These are phyloP conservation scores for Selenia dentaria DNA, from an alignment of 2,888 invertebrate genomes.

Conservation along the genomic window DNA sequence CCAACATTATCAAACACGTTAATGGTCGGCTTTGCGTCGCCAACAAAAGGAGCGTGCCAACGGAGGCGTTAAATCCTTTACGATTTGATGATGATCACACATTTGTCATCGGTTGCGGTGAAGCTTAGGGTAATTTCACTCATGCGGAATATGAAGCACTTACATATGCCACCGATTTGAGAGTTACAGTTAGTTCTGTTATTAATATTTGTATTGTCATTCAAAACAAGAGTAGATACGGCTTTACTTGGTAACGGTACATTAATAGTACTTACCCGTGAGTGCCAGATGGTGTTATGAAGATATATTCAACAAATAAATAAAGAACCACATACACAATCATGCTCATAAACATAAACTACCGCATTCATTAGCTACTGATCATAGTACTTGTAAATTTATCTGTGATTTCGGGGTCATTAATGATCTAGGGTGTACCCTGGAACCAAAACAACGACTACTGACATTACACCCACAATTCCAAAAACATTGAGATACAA, in stretches of 20 bases:
- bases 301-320: conserved; percentile 30
- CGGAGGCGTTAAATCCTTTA: conserved; percentile 85
- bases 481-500: conserved; percentile 62
- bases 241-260: background rate
- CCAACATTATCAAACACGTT: conserved; percentile 82
- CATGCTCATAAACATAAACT: conserved; percentile 74
- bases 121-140: conserved; percentile 52
- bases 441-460: conserved; percentile 82
- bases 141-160: conserved; percentile 54
- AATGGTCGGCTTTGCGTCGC: conserved; percentile 80
- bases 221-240: conserved; percentile 5
- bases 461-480: conserved; percentile 76
- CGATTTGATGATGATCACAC: conserved; percentile 79
- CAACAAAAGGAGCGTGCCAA: conserved; percentile 83
- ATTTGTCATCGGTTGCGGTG: conserved; percentile 66
- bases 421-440: conserved; percentile 76
- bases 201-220: conserved; percentile 16
- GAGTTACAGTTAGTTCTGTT: conserved; percentile 8
- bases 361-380: conserved; percentile 67
- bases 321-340: conserved; percentile 59
- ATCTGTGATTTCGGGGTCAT: conserved; percentile 69
- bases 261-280: conserved; percentile 38
- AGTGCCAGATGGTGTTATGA: conserved; percentile 17
- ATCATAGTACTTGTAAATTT: conserved; percentile 73
- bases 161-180: conserved; percentile 32